Base-by-base conservation (phyloP, 2,113 vertebrate genomes). In the Lampris incognitus region DNA sequence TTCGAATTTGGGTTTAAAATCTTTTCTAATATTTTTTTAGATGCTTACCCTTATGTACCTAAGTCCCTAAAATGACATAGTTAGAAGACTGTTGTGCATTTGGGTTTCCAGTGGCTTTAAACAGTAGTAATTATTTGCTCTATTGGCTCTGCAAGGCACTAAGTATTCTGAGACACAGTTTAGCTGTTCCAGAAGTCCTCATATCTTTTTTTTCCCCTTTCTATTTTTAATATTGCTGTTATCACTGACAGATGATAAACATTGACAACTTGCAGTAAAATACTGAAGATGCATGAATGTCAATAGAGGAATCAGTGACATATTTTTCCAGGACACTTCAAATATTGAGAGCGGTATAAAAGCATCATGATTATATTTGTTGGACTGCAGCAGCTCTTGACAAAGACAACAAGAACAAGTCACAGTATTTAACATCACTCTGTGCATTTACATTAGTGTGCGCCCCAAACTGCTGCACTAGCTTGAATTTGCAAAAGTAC, bases 401-500 rank as follows among this genome's bases (percentile, higher is more conserved):
- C 82, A 79, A 46, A 76, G 68, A 74, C 64, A 65, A 51, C 76
- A 77, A 66, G 55, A 76, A 37, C 78, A 78, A 78, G 66, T 83
- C 84, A 70, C 64, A 48, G 64, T 63, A 64, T 84, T 79, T 69
- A 81, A 77, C 69, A 66, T 57, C 76, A 64, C 7, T 46, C 4
- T 46, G 44, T 4, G 67, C 79, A 83, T 83, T 85, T 79, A 80
- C 78, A 82, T 70, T 46, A n/a, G 39, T 58, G 57, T 58, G 7
- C 50, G 24, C 64, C 57, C 54, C 24, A 79, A 87, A 71, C 65
- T 68, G 59, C 69, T 79, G 76, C 70, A 72, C 68, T 24, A 24
- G 24, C 73, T 83, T 67, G n/a, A 86, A 87, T 88, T 87, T 85
- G 79, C 81, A 60, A 75, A 63, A 63, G 76, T 66, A 7, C 70